These are phyloP conservation scores for Melanocharis versteri DNA, from an alignment of 2,113 vertebrate species.

Conservation along the genomic window DNA sequence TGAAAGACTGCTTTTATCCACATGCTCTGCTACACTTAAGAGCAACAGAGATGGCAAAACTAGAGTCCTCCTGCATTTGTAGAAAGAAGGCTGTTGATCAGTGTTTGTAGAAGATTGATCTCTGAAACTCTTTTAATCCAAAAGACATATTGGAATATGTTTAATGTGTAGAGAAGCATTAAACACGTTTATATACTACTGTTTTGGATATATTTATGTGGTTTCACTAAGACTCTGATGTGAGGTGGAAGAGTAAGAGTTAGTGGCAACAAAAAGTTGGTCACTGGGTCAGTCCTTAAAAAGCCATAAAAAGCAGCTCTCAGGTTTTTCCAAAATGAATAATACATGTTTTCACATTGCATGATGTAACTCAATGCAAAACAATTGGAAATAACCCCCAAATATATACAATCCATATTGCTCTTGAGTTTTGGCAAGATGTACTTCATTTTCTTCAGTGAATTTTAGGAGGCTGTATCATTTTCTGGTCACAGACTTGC, in stretches of 20 bases:
- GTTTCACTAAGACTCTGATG: not conserved
- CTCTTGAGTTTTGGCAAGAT: not conserved
- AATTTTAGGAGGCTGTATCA: not conserved
- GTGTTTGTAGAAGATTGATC: not conserved
- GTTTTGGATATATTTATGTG: not conserved
- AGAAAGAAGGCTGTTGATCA: not conserved
- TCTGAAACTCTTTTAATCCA: not conserved
- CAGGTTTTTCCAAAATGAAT: not conserved
- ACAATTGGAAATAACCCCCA: not conserved
- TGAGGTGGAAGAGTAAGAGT: not conserved
- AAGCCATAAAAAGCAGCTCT: not conserved
- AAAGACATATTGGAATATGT: not conserved
- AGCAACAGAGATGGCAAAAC: not conserved
- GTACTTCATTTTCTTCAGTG: not conserved
- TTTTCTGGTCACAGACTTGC: not conserved
- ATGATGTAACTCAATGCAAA: not conserved
- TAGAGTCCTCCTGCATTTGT: not conserved
- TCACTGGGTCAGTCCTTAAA: not conserved
- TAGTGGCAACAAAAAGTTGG: not conserved
- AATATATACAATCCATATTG: not conserved
- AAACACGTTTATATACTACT: not conserved
- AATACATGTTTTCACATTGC: fast-evolving
- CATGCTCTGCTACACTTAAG: not conserved
- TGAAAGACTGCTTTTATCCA: not conserved
- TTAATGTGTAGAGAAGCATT: not conserved